phyloP scores from a whole-genome alignment of 2,113 vertebrate genomes.

The Ceyx melanurus region DNA sequence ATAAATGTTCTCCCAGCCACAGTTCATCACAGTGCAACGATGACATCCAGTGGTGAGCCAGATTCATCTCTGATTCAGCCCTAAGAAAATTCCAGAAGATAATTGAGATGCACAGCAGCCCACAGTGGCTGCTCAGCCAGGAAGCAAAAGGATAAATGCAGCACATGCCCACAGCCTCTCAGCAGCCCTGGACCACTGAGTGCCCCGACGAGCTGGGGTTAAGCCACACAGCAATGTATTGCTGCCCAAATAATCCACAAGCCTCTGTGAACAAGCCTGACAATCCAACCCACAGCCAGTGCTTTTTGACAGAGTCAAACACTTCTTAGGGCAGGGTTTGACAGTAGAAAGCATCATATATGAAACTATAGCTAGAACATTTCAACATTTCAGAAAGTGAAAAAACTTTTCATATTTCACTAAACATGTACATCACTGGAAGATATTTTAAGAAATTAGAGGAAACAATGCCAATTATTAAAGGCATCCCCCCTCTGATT shows the following conservation, averaged over 20 bases:
- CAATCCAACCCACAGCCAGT: neutral
- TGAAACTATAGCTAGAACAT: neutral
- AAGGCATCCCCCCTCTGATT: neutral
- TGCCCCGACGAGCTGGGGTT: accelerated
- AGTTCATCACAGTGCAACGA: slow-evolving; percentile 23
- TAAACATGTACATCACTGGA: neutral
- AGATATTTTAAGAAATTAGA: neutral
- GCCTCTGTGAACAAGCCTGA: neutral
- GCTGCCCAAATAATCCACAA: neutral
- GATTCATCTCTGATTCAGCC: neutral
- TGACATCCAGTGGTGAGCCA: slow-evolving; percentile 73
- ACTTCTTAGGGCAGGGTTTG: neutral
- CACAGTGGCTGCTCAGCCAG: neutral
- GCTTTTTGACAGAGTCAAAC: neutral
- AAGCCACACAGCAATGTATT: accelerated
- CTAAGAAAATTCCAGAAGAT: slow-evolving; percentile 16
- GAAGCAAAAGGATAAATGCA: neutral
- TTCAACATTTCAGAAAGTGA: neutral
- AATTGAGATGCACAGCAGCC: neutral
- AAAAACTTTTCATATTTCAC: neutral
- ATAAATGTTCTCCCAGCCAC: neutral
- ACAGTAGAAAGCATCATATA: neutral
- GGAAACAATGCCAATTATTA: neutral
- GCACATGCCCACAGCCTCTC: neutral
- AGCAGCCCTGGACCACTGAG: neutral